Evolutionary conservation across 2,113 vertebrate species (phyloP).

Genomic region (Larimichthys polyactis): DNA sequence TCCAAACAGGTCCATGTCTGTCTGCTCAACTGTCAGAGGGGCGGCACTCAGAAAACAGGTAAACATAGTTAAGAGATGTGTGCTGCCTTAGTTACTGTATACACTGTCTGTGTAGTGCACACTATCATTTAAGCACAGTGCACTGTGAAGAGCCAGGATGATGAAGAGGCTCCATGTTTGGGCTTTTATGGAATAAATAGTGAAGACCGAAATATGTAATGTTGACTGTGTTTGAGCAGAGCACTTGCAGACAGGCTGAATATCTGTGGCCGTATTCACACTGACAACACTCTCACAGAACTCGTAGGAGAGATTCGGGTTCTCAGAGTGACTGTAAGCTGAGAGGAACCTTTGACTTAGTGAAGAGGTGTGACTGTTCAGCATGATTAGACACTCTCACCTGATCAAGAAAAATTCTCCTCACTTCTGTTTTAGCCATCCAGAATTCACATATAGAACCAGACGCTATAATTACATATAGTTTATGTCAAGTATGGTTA

Average conservation of each 20-base stretch:
- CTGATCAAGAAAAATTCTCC: neutral
- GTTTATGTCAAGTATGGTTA: too few species aligned
- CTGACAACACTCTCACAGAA: neutral
- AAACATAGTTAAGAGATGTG: slow-evolving; percentile 59
- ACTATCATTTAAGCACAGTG: slow-evolving; percentile 41
- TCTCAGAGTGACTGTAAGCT: neutral
- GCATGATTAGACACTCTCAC: neutral
- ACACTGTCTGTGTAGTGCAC: slow-evolving; percentile 26
- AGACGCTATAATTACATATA: neutral
- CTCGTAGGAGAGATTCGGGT: neutral
- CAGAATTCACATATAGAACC: neutral
- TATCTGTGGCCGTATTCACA: neutral
- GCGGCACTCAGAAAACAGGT: slow-evolving; percentile 53
- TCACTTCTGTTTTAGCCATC: neutral
- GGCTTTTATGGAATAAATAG: neutral
- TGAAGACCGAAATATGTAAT: slow-evolving; percentile 3
- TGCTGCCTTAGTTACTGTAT: slow-evolving; percentile 35
- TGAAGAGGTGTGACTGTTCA: neutral
- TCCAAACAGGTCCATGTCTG: slow-evolving; percentile 66
- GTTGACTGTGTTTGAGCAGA: slow-evolving; percentile 1
- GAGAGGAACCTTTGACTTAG: neutral
- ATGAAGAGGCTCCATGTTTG: slow-evolving; percentile 10
- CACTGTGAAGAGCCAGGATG: slow-evolving; percentile 27
- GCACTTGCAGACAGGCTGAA: neutral
- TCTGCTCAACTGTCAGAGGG: slow-evolving; percentile 58